These are phyloP conservation scores for Synergus umbraculus DNA, from an alignment of 2,888 invertebrate genomes.

Conservation along the genomic window DNA sequence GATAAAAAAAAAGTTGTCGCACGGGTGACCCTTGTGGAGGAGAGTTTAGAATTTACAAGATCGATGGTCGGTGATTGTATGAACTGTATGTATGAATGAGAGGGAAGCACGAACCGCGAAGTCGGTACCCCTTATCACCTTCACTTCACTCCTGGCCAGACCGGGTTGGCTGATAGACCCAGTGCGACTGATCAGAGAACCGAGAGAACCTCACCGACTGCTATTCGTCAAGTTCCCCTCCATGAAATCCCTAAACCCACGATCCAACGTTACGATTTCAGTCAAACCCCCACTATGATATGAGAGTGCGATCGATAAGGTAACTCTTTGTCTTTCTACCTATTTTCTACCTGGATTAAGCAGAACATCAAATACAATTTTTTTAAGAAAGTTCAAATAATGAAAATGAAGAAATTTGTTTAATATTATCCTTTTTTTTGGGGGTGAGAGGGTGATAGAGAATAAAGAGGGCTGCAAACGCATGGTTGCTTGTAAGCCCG, in stretches of 20 bases:
- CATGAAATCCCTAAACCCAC: background rate
- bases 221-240: background rate
- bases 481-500: too few relatives aligned
- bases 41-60: too few relatives aligned
- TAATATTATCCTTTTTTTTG: too few relatives aligned
- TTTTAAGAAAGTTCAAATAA: background rate
- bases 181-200: conserved; percentile 54
- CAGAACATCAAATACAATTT: background rate
- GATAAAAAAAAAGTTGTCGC: too few relatives aligned
- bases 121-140: background rate
- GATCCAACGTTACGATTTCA: background rate
- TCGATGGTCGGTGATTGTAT: conserved; percentile 28
- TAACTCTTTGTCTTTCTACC: background rate
- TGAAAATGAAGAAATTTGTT: too few relatives aligned
- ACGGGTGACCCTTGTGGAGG: too few relatives aligned
- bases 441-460: too few relatives aligned
- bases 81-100: conserved; percentile 5
- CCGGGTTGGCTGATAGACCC: conserved; percentile 53
- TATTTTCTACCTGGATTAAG: background rate
- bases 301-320: conserved; percentile 16
- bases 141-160: conserved; percentile 34
- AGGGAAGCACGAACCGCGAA: background rate
- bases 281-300: background rate
- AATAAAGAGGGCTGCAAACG: too few relatives aligned
- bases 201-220: background rate